Percentiles rank a stretch among this genome's conserved stretches.
Evolutionary conservation across 2,797 vertebrate genomes (phyloP).

Genomic region (Coluber constrictor): DNA sequence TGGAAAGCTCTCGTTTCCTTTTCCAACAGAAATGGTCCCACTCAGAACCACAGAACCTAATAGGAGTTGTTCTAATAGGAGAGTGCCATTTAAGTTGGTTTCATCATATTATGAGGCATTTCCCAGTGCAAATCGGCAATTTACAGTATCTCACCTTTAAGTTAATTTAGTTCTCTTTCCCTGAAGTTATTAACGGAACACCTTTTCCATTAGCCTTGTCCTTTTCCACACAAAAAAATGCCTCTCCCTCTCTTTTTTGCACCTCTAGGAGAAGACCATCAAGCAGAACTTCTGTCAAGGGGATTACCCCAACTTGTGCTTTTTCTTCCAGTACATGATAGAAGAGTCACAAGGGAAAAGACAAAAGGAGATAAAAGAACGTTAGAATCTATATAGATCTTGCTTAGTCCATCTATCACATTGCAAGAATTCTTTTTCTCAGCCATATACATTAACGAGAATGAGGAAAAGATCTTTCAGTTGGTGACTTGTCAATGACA

Average conservation of each 20-base stretch:
- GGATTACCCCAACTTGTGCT: neutral
- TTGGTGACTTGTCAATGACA: neutral
- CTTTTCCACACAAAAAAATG: conserved; percentile 5
- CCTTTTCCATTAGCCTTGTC: conserved; percentile 31
- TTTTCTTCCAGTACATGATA: neutral
- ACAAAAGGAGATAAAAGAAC: neutral
- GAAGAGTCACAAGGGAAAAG: neutral
- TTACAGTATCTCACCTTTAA: conserved; percentile 34
- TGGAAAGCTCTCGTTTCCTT: conserved; percentile 6
- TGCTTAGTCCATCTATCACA: neutral
- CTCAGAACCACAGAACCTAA: conserved; percentile 24
- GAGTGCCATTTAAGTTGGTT: conserved; percentile 35
- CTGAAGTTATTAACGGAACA: conserved; percentile 32
- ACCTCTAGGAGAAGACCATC: neutral
- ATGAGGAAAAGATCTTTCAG: neutral
- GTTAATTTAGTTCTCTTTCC: conserved; percentile 40
- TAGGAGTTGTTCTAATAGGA: conserved; percentile 21
- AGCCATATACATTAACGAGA: neutral
- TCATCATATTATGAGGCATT: conserved; percentile 41
- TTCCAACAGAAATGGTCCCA: conserved; percentile 20
- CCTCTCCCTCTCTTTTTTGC: neutral
- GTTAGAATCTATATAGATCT: neutral
- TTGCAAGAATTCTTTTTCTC: neutral
- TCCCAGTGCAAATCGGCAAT: conserved; percentile 20
- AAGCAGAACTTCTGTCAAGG: neutral